Conservation (phyloP, 2,797 vertebrate genomes). For the Pipistrellus pipistrellus region DNA sequence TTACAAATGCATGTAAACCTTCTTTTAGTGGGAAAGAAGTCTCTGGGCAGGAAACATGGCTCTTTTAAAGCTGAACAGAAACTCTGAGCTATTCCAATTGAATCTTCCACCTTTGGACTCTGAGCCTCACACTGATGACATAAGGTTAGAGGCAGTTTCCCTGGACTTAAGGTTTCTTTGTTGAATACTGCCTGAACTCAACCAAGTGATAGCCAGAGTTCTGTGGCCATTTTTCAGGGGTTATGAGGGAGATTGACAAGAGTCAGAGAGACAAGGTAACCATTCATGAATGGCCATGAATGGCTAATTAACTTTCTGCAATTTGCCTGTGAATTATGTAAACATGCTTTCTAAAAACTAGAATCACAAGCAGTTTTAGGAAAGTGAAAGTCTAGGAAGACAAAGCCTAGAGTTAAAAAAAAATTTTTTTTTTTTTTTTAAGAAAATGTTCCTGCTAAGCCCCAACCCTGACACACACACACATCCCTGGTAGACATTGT, state of each 20-base stretch:
- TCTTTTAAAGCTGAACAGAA: conserved; percentile 70
- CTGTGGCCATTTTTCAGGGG: background rate
- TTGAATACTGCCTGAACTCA: conserved; percentile 59
- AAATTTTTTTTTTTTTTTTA: background rate
- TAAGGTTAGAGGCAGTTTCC: conserved; percentile 53
- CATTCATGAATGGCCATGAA: background rate
- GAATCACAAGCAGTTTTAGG: conserved; percentile 12
- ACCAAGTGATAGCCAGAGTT: conserved; percentile 16
- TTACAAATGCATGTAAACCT: conserved; percentile 17
- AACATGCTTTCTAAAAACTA: conserved; percentile 15
- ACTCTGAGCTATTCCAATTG: conserved; percentile 56
- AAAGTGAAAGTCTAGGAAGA: conserved; percentile 16
- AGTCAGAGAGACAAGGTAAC: background rate
- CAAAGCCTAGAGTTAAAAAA: conserved; percentile 5
- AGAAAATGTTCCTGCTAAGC: conserved; percentile 19
- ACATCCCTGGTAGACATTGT: background rate
- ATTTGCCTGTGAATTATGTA: conserved; percentile 36
- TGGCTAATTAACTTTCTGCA: background rate
- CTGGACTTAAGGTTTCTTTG: conserved; percentile 48
- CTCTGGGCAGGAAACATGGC: conserved; percentile 38
- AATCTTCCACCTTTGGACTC: conserved; percentile 26
- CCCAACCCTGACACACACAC: background rate
- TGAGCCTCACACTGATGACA: conserved; percentile 37
- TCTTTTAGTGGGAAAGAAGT: conserved; percentile 65
- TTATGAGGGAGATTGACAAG: background rate